phyloP scores from a whole-genome alignment of 1,140 invertebrate species.

The Ips nitidus region DNA sequence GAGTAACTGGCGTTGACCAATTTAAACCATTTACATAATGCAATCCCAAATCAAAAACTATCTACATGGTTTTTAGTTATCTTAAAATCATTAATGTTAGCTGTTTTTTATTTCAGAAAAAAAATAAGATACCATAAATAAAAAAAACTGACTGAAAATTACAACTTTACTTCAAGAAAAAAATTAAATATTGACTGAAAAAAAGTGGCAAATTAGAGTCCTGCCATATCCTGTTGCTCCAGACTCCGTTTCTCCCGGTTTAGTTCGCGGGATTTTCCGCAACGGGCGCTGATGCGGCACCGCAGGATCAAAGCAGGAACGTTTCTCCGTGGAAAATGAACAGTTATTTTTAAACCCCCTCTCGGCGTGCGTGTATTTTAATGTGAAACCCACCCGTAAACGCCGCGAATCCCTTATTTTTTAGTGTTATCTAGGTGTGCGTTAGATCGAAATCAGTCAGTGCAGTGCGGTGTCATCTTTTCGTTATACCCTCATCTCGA shows the following conservation, averaged over 20 bases:
- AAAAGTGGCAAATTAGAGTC: not conserved
- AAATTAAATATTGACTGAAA: too few species aligned
- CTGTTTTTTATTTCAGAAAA: too few species aligned
- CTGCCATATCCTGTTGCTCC: slow-evolving; percentile 3
- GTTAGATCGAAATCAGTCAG: slow-evolving; percentile 2
- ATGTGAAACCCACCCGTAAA: slow-evolving; percentile 2
- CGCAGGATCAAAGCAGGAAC: slow-evolving; percentile 22
- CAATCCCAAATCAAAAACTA: too few species aligned
- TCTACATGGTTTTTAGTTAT: too few species aligned
- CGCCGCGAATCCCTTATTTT: not conserved
- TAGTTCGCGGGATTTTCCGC: slow-evolving; percentile 20
- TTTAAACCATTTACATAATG: too few species aligned
- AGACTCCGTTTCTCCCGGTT: not conserved
- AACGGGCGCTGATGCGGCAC: slow-evolving; percentile 13
- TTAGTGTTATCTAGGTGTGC: not conserved
- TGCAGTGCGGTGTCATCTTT: slow-evolving; percentile 13
- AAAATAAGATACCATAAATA: too few species aligned
- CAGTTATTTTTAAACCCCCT: slow-evolving; percentile 26
- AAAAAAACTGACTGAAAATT: too few species aligned
- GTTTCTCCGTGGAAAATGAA: slow-evolving; percentile 12
- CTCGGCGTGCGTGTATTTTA: slow-evolving; percentile 12
- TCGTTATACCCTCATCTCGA: slow-evolving; percentile 4
- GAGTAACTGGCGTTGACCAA: too few species aligned
- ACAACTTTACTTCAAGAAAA: too few species aligned
- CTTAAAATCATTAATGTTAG: too few species aligned